phyloP scores from a whole-genome alignment of 2,797 vertebrate species.

The Epinephelus awoara region DNA sequence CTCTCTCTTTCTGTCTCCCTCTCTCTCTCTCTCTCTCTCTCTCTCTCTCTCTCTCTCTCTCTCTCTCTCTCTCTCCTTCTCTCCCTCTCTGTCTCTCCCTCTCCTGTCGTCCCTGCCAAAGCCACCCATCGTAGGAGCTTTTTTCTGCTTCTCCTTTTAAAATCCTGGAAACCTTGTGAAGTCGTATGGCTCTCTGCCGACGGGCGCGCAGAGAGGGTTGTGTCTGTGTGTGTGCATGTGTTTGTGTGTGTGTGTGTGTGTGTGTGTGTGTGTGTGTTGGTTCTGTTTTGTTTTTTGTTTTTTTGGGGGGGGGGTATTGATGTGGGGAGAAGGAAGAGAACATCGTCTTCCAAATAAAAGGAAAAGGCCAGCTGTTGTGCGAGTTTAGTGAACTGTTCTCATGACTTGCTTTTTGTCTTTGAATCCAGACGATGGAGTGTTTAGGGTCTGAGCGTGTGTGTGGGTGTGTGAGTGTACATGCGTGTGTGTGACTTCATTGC shows the following conservation, averaged over 20 bases:
- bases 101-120: constrained; percentile 90
- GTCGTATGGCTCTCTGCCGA: constrained; percentile 93
- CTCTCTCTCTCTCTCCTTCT: constrained; percentile 89
- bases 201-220: constrained; percentile 72
- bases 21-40: constrained; percentile 90
- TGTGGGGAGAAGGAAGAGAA: constrained; percentile 61
- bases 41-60: constrained; percentile 86
- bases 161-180: constrained; percentile 97
- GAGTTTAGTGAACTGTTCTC: constrained; percentile 73
- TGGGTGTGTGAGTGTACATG: constrained; percentile 7
- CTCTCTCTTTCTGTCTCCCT: constrained; percentile 93
- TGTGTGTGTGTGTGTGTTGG: constrained; percentile 13
- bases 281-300: neutral
- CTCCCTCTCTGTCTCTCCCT: constrained; percentile 84
- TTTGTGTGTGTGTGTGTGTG: constrained; percentile 6
- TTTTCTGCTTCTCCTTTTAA: constrained; percentile 83
- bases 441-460: neutral
- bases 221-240: constrained; percentile 25
- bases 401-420: constrained; percentile 68
- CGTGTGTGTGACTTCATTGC: neutral
- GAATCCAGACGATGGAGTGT: constrained; percentile 49
- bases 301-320: constrained; percentile 3
- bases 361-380: constrained; percentile 92
- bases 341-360: constrained; percentile 81
- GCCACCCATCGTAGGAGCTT: constrained; percentile 86